Percentiles rank a stretch among this genome's conserved stretches.
Conservation (phyloP, 2,113 vertebrate species). For the Anolis carolinensis region DNA sequence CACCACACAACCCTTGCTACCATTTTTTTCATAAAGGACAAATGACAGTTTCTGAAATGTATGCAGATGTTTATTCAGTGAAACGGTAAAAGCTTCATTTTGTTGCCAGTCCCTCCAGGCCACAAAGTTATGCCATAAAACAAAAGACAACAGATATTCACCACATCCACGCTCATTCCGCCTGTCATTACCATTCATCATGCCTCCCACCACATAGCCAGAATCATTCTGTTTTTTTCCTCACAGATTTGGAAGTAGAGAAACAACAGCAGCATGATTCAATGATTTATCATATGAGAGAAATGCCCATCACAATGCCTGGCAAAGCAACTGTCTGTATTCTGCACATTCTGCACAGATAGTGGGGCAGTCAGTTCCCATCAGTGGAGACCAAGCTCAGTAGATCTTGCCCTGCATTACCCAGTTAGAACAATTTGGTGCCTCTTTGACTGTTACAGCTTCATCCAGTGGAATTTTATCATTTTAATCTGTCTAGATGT, state of each 20-base stretch:
- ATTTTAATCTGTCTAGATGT: no score
- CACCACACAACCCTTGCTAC: not conserved
- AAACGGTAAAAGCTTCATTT: constrained; percentile 43
- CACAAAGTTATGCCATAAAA: constrained; percentile 22
- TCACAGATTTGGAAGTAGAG: constrained; percentile 41
- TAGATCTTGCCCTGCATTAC: no score
- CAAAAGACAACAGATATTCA: constrained; percentile 32
- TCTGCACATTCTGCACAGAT: no score
- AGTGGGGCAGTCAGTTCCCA: no score
- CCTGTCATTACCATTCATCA: constrained; percentile 34
- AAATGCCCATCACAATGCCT: not conserved
- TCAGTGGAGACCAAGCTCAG: no score
- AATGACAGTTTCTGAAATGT: constrained; percentile 19
- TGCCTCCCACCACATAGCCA: not conserved
- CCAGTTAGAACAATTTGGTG: no score
- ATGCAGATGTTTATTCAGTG: constrained; percentile 32
- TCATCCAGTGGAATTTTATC: no score
- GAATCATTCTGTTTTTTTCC: constrained; percentile 24
- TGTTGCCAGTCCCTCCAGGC: constrained; percentile 17
- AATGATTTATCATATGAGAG: not conserved
- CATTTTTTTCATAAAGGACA: not conserved
- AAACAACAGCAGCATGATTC: not conserved
- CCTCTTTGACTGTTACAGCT: no score
- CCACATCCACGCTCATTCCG: constrained; percentile 20
- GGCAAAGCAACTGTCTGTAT: not conserved